Evolutionary conservation across 1,140 invertebrate genomes (phyloP).

Genomic region (Drosophila lowei): DNA sequence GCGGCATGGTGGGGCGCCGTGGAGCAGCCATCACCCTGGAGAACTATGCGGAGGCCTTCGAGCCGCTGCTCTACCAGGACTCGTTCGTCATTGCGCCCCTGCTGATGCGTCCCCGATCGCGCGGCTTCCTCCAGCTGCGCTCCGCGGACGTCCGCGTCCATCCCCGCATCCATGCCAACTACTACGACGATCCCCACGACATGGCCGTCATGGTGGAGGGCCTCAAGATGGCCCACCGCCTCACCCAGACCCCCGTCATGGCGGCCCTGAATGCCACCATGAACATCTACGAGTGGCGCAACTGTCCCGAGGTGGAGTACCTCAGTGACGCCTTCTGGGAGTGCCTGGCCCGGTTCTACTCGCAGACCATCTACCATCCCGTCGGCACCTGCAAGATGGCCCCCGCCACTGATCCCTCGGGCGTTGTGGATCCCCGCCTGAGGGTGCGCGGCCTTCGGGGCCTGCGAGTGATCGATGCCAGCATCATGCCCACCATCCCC

Average conservation of each 20-base stretch:
- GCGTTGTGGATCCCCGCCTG: slow-evolving; percentile 86
- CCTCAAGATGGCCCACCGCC: slow-evolving; percentile 86
- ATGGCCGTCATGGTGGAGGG: slow-evolving; percentile 89
- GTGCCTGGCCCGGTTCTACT: slow-evolving; percentile 88
- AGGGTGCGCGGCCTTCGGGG: slow-evolving; percentile 85
- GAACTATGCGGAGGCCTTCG: slow-evolving; percentile 87
- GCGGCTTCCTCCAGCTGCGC: slow-evolving; percentile 87
- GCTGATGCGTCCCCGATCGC: slow-evolving; percentile 88
- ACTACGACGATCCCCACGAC: slow-evolving; percentile 88
- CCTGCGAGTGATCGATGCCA: slow-evolving; percentile 88
- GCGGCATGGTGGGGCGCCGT: slow-evolving; percentile 88
- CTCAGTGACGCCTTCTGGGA: slow-evolving; percentile 87
- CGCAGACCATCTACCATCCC: slow-evolving; percentile 88
- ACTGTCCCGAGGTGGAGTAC: slow-evolving; percentile 84
- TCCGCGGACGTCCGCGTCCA: slow-evolving; percentile 87
- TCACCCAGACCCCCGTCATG: slow-evolving; percentile 87
- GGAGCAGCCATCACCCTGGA: slow-evolving; percentile 87
- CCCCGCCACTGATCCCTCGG: slow-evolving; percentile 83
- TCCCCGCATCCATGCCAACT: slow-evolving; percentile 92
- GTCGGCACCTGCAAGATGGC: slow-evolving; percentile 88
- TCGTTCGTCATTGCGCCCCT: slow-evolving; percentile 87
- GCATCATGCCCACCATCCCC: slow-evolving; percentile 88
- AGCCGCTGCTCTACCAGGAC: slow-evolving; percentile 87
- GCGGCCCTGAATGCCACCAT: slow-evolving; percentile 86
- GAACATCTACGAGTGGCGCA: slow-evolving; percentile 86